These are phyloP conservation scores for Vulpes lagopus DNA, from an alignment of 2,113 vertebrate species.

Conservation along the genomic window DNA sequence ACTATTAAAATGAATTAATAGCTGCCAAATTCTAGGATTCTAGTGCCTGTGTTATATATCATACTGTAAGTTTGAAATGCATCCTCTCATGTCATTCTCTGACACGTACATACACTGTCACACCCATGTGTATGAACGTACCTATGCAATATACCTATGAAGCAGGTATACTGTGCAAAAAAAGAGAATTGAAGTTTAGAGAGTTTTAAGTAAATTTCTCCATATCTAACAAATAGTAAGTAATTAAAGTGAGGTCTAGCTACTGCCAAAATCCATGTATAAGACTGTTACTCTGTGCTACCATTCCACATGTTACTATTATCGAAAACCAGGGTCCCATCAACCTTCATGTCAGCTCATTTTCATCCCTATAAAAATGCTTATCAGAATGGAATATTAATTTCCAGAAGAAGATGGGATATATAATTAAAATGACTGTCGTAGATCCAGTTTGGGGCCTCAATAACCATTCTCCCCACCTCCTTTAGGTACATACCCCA, in stretches of 20 bases:
- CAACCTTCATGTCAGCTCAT: not conserved
- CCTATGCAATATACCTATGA: not conserved
- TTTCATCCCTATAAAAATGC: not conserved
- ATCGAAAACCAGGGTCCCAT: not conserved
- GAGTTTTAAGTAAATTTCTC: not conserved
- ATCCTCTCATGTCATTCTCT: not conserved
- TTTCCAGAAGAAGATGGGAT: not conserved
- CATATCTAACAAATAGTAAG: not conserved
- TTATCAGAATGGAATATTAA: not conserved
- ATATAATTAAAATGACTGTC: not conserved
- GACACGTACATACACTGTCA: not conserved
- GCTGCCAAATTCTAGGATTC: not conserved
- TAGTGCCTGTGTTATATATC: not conserved
- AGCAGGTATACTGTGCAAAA: not conserved
- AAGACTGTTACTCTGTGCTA: not conserved
- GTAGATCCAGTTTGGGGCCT: not conserved
- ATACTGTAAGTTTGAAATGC: not conserved
- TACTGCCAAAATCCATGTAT: not conserved
- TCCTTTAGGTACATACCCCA: rapidly evolving
- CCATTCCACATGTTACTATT: not conserved
- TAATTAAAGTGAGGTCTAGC: not conserved
- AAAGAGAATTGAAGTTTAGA: not conserved
- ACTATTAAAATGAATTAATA: not conserved
- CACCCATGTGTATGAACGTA: not conserved
- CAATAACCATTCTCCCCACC: not conserved